Evolutionary conservation across 2,113 vertebrate genomes (phyloP), one percentile per base, ranked within the genome.

Genomic region (Phasianus colchicus): DNA sequence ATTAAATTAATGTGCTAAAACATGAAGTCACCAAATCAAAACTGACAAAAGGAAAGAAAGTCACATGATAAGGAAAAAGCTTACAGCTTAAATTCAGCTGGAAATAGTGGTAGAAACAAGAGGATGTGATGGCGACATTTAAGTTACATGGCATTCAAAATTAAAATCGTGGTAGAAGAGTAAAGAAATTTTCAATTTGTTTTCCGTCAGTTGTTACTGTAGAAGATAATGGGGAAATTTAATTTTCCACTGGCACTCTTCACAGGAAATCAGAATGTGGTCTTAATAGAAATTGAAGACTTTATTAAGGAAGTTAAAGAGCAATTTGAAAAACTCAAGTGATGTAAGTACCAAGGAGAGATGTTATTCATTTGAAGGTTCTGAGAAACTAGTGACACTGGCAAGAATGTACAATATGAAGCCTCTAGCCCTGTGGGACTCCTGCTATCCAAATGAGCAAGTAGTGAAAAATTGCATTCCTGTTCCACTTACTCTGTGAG

Each of bases 301-400:
- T 95, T 54, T 95, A 86, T 40, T 96, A 92, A 94, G 83, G 75
- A 96, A 95, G 75, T 95, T 92, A 95, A 96, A 95, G 93, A 95
- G 83, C 95, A 95, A 63, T 96, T 95, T 96, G 81, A 94, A 89
- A 96, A 96, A 91, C 89, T 86, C 74, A 58, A 93, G 48, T 92
- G 83, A 78, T 93, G 43, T 86, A 93, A 93, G 89, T 95, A 91
- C 86, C 52, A 89, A 94, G 86, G 85, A 93, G 88, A 93, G 86
- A 88, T 80, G 60, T 50, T 74, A 7, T 93, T 77, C 78, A 65
- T 92, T 88, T 89, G 64, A 86, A 93, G 32, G 57, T 95, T 94
- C 60, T 94, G 91, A 96, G 93, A 76, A 89, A 92, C 69, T 30
- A 88, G 75, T 85, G 88, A 66, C 61, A 42, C 76, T 86, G 69